Base-by-base conservation (phyloP, 1,140 invertebrate genomes). In the Hylaeus volcanicus region DNA sequence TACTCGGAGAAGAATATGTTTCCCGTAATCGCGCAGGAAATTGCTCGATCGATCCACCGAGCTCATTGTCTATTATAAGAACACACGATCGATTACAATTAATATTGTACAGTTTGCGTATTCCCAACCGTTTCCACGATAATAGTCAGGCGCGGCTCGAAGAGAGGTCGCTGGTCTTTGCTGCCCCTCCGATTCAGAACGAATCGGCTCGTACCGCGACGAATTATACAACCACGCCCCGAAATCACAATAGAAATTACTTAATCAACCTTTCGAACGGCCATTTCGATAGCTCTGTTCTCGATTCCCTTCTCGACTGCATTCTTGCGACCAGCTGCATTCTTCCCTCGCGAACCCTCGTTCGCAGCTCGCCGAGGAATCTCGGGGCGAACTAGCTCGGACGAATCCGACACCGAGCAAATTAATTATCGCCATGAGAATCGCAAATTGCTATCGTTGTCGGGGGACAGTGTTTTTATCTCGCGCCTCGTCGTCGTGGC, bases 341-440 rank as follows among this genome's bases (percentile, higher is more conserved):
- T 76, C 74, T 79, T 64, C 37, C 64, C 5, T 26, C 1, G 65
- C 60, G 2, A 39, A 12, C 37, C 26, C 3, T 6, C 26, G 37
- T 51, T 51, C 58, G 6, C 5, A 45, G 8, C 55, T 77, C 74
- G 2, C 51, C 1, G 2, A 58, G 71, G 77, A 74, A 65, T 79
- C 71, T 26, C 56, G 60, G 9, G 37, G 11, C 56, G 68, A 51
- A 14, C 68, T 78, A 71, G 15, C 66, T 51, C 75, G 66, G 75
- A 78, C 68, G 56, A 71, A 66, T 39, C 39, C 6, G 53, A n/a
- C 68, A 5, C n/a, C 6, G 53, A 14, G 39, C 39, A 41, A 43
- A 74, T 74, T 74, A 79, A 79, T 79, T 74, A 84, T 60, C 77
- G 37, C 56, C 72, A 64, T 53, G 56, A 72, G 65, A 84, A 83